Evolutionary conservation across 2,888 invertebrate species (phyloP).

Genomic region (Abrostola tripartita): DNA sequence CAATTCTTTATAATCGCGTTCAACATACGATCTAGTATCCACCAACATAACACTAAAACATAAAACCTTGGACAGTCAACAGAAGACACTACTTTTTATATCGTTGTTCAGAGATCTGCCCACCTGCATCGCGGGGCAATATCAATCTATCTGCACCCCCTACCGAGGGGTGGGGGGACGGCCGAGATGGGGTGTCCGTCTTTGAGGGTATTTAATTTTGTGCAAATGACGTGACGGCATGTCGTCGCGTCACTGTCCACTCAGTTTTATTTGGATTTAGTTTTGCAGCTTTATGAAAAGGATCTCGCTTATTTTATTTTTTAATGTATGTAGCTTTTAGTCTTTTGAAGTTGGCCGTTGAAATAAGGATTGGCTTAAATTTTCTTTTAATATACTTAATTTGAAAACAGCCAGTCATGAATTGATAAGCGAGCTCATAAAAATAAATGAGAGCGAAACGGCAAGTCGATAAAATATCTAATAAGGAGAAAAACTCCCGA

Average conservation of each 20-base stretch:
- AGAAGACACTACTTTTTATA: constrained; percentile 71
- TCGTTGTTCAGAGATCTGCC: constrained; percentile 78
- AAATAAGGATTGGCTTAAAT: no score
- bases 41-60: constrained; percentile 22
- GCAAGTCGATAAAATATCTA: constrained; percentile 6
- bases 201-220: constrained; percentile 84
- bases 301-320: constrained; percentile 5
- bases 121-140: constrained; percentile 84
- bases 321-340: background rate
- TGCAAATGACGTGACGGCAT: constrained; percentile 79
- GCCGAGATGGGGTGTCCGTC: constrained; percentile 69
- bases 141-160: constrained; percentile 82
- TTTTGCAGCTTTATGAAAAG: constrained; percentile 13
- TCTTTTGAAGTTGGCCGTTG: no score
- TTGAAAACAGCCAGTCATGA: background rate
- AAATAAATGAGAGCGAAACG: constrained; percentile 2
- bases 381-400: background rate
- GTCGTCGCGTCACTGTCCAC: constrained; percentile 48
- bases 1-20: no score
- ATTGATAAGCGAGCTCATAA: background rate
- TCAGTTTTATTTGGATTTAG: constrained; percentile 40
- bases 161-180: constrained; percentile 48
- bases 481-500: constrained; percentile 38
- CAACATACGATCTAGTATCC: background rate
- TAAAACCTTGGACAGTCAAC: constrained; percentile 46